These are phyloP conservation scores for Drosophila villosipedis DNA, from an alignment of 2,888 invertebrate genomes.

Conservation along the genomic window DNA sequence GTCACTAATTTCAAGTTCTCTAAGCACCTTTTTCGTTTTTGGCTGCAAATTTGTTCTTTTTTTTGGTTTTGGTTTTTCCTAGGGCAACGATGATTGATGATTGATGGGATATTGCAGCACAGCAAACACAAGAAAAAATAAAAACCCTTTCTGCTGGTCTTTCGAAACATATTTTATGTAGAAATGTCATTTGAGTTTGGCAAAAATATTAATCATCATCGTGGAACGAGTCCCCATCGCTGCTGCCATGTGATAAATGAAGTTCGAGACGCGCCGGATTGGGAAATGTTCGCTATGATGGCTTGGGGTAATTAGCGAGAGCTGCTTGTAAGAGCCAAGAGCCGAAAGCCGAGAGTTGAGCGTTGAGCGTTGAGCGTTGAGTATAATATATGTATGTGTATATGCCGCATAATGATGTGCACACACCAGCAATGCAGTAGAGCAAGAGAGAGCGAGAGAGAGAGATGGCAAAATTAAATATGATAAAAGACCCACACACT, in stretches of 20 bases:
- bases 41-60: slow-evolving; percentile 44
- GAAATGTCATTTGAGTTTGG: slow-evolving; percentile 68
- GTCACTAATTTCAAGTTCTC: slow-evolving; percentile 74
- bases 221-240: slow-evolving; percentile 11
- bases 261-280: slow-evolving; percentile 58
- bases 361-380: neutral
- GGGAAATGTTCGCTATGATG: slow-evolving; percentile 46
- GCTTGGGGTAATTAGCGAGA: slow-evolving; percentile 69
- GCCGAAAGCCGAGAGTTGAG: slow-evolving; percentile 11
- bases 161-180: slow-evolving; percentile 72
- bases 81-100: slow-evolving; percentile 68
- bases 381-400: slow-evolving; percentile 19
- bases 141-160: slow-evolving; percentile 57
- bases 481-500: slow-evolving; percentile 78
- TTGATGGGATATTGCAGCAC: slow-evolving; percentile 63
- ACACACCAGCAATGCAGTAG: slow-evolving; percentile 26
- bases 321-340: slow-evolving; percentile 17
- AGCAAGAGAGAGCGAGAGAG: slow-evolving; percentile 13
- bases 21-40: slow-evolving; percentile 54
- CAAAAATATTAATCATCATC: slow-evolving; percentile 74
- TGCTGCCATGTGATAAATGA: slow-evolving; percentile 66
- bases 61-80: neutral
- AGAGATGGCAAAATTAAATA: slow-evolving; percentile 66
- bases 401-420: slow-evolving; percentile 67
- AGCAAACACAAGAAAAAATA: slow-evolving; percentile 32